Evolutionary conservation across 2,888 invertebrate species (phyloP).

Genomic region (Isotomurus palustris): DNA sequence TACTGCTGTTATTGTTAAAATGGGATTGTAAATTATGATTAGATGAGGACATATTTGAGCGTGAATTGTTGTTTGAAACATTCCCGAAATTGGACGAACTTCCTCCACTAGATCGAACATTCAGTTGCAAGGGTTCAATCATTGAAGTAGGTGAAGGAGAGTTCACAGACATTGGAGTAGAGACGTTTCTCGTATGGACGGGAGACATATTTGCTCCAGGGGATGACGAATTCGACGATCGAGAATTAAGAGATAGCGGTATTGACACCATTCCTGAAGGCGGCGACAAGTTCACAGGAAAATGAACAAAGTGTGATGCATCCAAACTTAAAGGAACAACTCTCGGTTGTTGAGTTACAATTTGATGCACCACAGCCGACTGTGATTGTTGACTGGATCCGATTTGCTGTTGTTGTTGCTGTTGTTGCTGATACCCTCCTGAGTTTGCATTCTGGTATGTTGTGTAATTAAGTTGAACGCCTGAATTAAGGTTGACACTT

Average conservation of each 20-base stretch:
- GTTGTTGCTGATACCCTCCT: not conserved
- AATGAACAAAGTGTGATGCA: conserved; percentile 4
- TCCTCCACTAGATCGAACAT: not conserved
- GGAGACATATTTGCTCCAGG: not conserved
- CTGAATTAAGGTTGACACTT: not conserved
- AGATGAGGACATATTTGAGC: no score
- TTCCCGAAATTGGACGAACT: no score
- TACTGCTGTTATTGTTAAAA: no score
- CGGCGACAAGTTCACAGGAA: conserved; percentile 5
- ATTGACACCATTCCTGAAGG: not conserved
- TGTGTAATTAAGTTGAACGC: conserved; percentile 1
- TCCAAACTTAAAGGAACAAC: not conserved
- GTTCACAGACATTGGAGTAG: not conserved
- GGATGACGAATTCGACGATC: not conserved
- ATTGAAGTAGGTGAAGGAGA: not conserved
- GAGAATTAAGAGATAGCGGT: not conserved
- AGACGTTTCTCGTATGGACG: not conserved
- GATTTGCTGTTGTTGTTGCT: conserved; percentile 9
- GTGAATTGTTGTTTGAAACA: no score
- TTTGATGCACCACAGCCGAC: conserved; percentile 9
- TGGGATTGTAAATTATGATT: no score
- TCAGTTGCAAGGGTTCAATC: not conserved
- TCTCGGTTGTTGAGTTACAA: conserved; percentile 1
- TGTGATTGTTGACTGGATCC: no score
- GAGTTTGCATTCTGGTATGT: not conserved